Base-by-base conservation (phyloP, 2,113 vertebrate genomes). In the Chloroceryle aenea region DNA sequence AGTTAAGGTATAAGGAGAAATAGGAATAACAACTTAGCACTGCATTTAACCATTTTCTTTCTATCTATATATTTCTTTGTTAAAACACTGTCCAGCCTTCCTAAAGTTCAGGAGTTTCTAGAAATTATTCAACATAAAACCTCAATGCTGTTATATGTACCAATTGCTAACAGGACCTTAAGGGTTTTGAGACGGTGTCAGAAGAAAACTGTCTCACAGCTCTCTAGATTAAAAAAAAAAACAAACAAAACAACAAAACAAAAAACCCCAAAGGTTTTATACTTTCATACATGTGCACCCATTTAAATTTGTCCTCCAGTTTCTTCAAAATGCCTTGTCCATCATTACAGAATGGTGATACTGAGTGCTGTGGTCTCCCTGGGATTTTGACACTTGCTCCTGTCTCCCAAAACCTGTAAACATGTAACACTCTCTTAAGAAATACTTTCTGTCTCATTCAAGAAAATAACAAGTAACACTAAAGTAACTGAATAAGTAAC, bases 281-380 rank as follows among this genome's bases (percentile, higher is more conserved):
- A 36, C 4, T 64, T 72, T 68, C 5, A 20, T 61, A 55, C 2
- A 17, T 45, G 8, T 26, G 18, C 1, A 2, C 1, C 5, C 13
- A 14, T 73, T 62, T 76, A 56, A 80, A 6, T 32, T 83, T 52
- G 63, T 12, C 43, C 6, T 88, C 12, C 21, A 21, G 6, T 61
- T 95, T 80, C 23, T 75, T 50, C 59, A 66, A 52, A 40, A 66
- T 1, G 2, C 17, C 27, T 89, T 86, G 45, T 86, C 42, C 47
- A 14, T 36, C 6, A 12, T 29, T 62, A 34, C 18, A 45, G 13
- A 55, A 55, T 6, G 10, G 9, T 73, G 48, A 66, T 26, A 23
- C 1, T 55, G 17, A 83, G 12, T 48, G 5, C 10, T 77, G 12
- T 73, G 13, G 3, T 52, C 23, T 48, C 45, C 30, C 27, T 42